These are phyloP conservation scores for Agrochola lota DNA, from an alignment of 2,888 invertebrate genomes.

Conservation along the genomic window DNA sequence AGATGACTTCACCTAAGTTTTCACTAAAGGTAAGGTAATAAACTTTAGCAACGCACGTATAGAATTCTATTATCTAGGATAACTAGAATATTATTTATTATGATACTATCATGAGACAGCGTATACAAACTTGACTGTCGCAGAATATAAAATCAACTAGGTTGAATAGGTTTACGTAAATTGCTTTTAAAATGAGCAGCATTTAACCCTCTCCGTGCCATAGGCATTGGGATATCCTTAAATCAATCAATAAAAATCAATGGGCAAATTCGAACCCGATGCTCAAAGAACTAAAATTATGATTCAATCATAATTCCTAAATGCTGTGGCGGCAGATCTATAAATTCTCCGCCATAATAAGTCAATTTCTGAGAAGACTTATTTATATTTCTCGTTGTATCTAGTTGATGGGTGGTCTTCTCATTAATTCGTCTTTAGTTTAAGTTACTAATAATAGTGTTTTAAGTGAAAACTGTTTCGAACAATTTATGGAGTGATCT, in stretches of 20 bases:
- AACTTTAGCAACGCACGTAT: neutral
- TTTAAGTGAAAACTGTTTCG: no score
- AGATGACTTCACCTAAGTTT: no score
- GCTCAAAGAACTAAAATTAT: neutral
- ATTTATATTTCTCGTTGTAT: no score
- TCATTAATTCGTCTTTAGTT: no score
- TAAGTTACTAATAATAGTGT: no score
- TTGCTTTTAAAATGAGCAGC: neutral
- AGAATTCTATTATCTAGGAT: neutral
- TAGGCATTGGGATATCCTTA: neutral
- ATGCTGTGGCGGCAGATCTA: no score
- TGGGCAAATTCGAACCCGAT: neutral
- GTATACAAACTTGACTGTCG: neutral
- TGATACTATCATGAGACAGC: neutral
- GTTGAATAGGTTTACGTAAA: neutral
- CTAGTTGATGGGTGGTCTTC: no score
- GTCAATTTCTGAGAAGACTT: no score
- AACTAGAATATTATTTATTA: constrained; percentile 28
- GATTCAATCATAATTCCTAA: neutral
- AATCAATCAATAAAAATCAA: neutral
- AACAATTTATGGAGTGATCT: no score
- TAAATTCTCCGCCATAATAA: no score
- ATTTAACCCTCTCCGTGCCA: constrained; percentile 6
- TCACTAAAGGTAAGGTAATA: neutral
- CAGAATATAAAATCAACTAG: constrained; percentile 24